Percentiles rank a stretch among this genome's conserved stretches.
Conservation (phyloP, 2,888 invertebrate species). For the Melanostoma mellinum region DNA sequence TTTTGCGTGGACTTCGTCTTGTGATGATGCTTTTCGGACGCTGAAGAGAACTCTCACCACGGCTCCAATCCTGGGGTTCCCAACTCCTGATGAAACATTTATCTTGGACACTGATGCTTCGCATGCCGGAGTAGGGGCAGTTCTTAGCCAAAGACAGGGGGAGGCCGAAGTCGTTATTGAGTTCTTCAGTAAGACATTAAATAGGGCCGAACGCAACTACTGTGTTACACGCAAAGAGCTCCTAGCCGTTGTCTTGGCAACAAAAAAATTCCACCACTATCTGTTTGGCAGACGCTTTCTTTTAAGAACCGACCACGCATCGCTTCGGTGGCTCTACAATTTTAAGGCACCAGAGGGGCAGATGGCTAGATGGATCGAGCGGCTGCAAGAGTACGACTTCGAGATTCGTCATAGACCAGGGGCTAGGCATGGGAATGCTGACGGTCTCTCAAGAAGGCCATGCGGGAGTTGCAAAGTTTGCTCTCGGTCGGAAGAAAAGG, state of each 20-base stretch:
- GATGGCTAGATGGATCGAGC: constrained; percentile 74
- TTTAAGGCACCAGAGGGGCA: constrained; percentile 73
- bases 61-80: not conserved
- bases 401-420: constrained; percentile 31
- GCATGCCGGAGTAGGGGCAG: not conserved
- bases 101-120: constrained; percentile 11
- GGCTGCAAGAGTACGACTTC: constrained; percentile 63
- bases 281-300: not conserved
- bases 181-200: not conserved
- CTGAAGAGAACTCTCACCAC: not conserved
- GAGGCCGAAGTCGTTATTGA: not conserved
- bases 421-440: not conserved
- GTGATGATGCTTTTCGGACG: not conserved
- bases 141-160: constrained; percentile 3
- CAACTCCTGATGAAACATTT: not conserved
- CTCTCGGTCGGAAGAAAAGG: not conserved
- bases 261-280: constrained; percentile 11
- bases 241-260: constrained; percentile 4
- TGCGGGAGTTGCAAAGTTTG: not conserved
- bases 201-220: not conserved
- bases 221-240: constrained; percentile 3
- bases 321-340: constrained; percentile 45
- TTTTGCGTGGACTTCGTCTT: not conserved
- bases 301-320: constrained; percentile 28
- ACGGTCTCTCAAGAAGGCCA: not conserved